Evolutionary conservation across 1,140 invertebrate species (phyloP).

Genomic region (Drosophila elegans): DNA sequence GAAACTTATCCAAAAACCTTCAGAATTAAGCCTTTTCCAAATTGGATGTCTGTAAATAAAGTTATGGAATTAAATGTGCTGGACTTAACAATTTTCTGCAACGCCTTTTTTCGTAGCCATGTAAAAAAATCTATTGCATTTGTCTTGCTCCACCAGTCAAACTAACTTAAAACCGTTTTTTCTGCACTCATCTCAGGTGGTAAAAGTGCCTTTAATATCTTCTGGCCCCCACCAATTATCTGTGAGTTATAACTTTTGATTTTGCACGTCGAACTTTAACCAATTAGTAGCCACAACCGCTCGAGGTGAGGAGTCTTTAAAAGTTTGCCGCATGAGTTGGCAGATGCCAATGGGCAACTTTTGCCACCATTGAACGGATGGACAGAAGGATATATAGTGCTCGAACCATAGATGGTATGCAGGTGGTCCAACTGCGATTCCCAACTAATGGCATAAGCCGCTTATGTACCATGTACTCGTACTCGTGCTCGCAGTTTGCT

Average conservation of each 20-base stretch:
- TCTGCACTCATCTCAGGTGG: neutral
- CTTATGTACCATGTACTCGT: slow-evolving; percentile 59
- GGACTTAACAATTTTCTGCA: neutral
- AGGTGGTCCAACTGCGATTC: slow-evolving; percentile 40
- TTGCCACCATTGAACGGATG: slow-evolving; percentile 12
- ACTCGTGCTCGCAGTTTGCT: slow-evolving; percentile 49
- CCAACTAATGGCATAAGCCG: slow-evolving; percentile 71
- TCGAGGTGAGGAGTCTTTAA: slow-evolving; percentile 19
- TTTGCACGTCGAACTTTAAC: slow-evolving; percentile 45
- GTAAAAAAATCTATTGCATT: neutral
- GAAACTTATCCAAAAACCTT: too few species aligned
- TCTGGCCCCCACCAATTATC: slow-evolving; percentile 27
- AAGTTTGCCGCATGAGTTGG: slow-evolving; percentile 46
- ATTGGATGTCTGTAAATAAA: too few species aligned
- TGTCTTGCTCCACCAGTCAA: neutral
- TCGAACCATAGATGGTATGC: slow-evolving; percentile 10
- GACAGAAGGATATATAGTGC: neutral
- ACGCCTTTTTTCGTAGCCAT: neutral
- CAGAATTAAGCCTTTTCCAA: too few species aligned
- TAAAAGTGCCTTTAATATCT: neutral
- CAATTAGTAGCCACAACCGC: slow-evolving; percentile 36
- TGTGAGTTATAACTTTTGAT: slow-evolving; percentile 47
- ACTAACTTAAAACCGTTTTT: neutral
- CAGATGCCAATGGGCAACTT: slow-evolving; percentile 38
- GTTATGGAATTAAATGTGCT: too few species aligned